A percentile compares a stretch with the other conserved stretches of the same genome.
phyloP scores from a whole-genome alignment of 1,140 invertebrate species.

The Sminthurinus signatus region DNA sequence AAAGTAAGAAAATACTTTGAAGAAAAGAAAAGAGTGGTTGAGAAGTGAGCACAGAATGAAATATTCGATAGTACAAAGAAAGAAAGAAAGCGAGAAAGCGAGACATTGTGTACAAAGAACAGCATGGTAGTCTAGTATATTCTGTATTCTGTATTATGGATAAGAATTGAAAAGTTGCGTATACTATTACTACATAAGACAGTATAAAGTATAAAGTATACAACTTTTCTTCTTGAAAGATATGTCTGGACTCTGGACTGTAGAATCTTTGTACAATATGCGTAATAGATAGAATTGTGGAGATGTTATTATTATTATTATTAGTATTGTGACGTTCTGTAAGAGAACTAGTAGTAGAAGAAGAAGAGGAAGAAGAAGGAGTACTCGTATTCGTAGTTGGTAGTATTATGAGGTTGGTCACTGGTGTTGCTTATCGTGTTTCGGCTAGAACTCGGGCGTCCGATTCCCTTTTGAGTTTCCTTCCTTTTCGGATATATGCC shows the following conservation, averaged over 20 bases:
- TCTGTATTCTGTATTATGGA: no score
- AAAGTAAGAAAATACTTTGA: no score
- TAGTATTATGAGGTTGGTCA: constrained; percentile 40
- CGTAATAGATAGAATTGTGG: background rate
- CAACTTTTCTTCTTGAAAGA: no score
- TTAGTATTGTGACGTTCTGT: no score
- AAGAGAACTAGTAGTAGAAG: no score
- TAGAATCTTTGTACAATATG: background rate
- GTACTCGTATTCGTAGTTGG: no score
- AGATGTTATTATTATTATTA: constrained; percentile 24
- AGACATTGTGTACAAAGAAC: background rate
- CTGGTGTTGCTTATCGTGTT: constrained; percentile 41
- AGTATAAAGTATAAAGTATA: no score
- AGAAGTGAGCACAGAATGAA: background rate
- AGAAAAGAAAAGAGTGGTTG: no score
- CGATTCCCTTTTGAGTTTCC: constrained; percentile 42
- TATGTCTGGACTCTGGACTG: no score
- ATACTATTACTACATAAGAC: no score
- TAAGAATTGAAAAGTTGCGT: background rate
- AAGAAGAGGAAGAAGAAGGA: no score
- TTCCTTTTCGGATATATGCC: constrained; percentile 42
- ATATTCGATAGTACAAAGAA: background rate
- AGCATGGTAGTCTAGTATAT: no score
- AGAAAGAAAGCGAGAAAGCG: background rate
- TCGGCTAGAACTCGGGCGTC: constrained; percentile 38